Evolutionary conservation across 2,113 vertebrate genomes (phyloP).

Genomic region (Pedionomus torquatus): DNA sequence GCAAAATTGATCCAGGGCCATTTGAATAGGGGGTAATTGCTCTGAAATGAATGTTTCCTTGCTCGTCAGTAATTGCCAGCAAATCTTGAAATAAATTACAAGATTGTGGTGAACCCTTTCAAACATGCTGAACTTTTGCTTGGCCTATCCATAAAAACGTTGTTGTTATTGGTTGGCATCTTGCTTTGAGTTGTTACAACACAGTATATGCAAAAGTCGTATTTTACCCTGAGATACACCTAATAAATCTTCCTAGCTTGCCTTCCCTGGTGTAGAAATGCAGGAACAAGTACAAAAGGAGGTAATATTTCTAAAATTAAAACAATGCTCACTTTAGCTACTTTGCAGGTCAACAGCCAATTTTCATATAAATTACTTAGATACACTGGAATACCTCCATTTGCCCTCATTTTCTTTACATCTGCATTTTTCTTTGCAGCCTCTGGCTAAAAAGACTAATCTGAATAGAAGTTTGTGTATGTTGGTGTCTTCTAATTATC

Average conservation of each 20-base stretch:
- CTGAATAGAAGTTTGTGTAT: constrained; percentile 31
- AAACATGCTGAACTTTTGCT: not conserved
- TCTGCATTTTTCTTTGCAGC: constrained; percentile 50
- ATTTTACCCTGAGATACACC: constrained; percentile 9
- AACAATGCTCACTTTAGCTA: constrained; percentile 12
- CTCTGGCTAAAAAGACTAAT: constrained; percentile 23
- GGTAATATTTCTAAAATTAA: constrained; percentile 19
- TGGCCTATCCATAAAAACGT: not conserved
- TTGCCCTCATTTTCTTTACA: not conserved
- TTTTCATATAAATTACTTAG: constrained; percentile 67
- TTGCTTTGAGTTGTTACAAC: not conserved
- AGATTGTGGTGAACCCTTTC: not conserved
- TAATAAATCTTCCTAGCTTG: not conserved
- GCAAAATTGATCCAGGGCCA: constrained; percentile 29
- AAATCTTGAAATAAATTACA: not conserved
- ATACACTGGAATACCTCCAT: not conserved
- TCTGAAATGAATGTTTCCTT: not conserved
- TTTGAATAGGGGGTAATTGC: constrained; percentile 23
- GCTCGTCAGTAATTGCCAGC: not conserved
- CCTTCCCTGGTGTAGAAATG: not conserved
- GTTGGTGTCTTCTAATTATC: constrained; percentile 49
- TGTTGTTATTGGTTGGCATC: not conserved
- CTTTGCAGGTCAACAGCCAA: not conserved
- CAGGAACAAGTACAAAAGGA: constrained; percentile 28
- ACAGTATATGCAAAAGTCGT: not conserved